Base-by-base conservation (phyloP, 1,140 invertebrate species). In the Bathynomus jamesi region DNA sequence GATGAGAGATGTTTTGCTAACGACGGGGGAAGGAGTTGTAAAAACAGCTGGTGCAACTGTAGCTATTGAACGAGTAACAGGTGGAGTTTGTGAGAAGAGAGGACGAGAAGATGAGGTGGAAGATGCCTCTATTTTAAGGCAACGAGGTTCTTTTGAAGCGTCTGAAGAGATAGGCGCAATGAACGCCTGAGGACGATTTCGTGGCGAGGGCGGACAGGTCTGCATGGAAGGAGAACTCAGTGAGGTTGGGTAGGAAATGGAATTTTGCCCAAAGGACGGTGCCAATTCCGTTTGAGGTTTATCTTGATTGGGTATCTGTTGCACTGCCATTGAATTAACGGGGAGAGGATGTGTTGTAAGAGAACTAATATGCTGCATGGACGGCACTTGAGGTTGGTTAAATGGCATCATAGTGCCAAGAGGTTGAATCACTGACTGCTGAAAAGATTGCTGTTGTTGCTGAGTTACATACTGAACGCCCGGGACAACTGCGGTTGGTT, bases 21-120 rank as follows among this genome's bases (percentile, higher is more conserved):
- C 40, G 21, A 53, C 40, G 13, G 40, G 40, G 13, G 40, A 53
- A 17, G 76, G 62, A 27, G 72, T 70, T 30, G 70, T 75, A 53
- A 77, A 73, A 67, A 77, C 66, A 17, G 76, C 76, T 21, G 76
- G 76, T 24, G 76, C 76, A 53, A 77, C 76, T 65, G 76, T 77
- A 13, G 76, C 76, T 21, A 77, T 72, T 28, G 72, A 73, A 29
- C 76, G 66, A 29, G 73, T 72, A 28, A 70, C 72, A 17, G 67
- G 60, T 27, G 63, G 63, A 40, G 67, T 61, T 30, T 28, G 66
- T 46, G 30, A 72, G 29, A 65, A 74, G 61, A 60, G 69, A 64
- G 67, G 73, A 71, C 30, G 76, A 66, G n/a, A 72, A 28, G 72
- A 25, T 31, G 67, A 29, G 4, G 68, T 67, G 10, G 68, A 69